phyloP scores from a whole-genome alignment of 2,797 vertebrate species.

The Paguma larvata region DNA sequence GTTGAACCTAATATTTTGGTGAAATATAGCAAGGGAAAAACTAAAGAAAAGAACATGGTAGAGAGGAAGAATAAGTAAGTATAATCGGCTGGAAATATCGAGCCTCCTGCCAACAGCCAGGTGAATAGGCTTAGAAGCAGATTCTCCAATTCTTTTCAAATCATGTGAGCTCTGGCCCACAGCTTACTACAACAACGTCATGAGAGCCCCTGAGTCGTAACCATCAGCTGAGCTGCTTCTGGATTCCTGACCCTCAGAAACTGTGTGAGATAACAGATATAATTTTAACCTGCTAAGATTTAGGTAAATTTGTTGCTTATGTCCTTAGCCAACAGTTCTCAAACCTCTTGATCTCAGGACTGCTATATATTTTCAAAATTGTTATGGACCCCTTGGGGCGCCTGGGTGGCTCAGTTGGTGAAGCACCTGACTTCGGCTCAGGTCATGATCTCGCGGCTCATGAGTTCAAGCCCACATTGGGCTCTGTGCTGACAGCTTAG shows the following conservation, averaged over 20 bases:
- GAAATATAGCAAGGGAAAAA: conserved; percentile 18
- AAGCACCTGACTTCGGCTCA: too few species aligned
- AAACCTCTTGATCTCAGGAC: not conserved
- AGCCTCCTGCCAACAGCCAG: not conserved
- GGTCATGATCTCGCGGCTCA: too few species aligned
- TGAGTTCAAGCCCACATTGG: too few species aligned
- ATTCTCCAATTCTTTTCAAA: not conserved
- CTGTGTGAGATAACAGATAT: not conserved
- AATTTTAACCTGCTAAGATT: not conserved
- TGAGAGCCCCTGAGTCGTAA: not conserved
- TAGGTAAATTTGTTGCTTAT: not conserved
- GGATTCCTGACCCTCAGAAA: not conserved
- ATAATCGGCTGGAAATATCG: not conserved
- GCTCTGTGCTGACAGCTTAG: too few species aligned
- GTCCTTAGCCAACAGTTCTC: not conserved
- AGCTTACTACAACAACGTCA: not conserved
- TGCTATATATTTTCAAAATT: conserved; percentile 17
- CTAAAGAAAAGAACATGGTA: not conserved
- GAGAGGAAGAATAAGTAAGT: not conserved
- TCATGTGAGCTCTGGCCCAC: not conserved
- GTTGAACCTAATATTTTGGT: conserved; percentile 22
- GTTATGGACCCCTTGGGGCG: not conserved
- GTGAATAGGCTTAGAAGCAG: not conserved
- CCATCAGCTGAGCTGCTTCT: not conserved
- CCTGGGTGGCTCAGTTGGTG: too few species aligned